These are phyloP conservation scores for Crenichthys baileyi DNA, from an alignment of 2,797 vertebrate species.

Conservation along the genomic window DNA sequence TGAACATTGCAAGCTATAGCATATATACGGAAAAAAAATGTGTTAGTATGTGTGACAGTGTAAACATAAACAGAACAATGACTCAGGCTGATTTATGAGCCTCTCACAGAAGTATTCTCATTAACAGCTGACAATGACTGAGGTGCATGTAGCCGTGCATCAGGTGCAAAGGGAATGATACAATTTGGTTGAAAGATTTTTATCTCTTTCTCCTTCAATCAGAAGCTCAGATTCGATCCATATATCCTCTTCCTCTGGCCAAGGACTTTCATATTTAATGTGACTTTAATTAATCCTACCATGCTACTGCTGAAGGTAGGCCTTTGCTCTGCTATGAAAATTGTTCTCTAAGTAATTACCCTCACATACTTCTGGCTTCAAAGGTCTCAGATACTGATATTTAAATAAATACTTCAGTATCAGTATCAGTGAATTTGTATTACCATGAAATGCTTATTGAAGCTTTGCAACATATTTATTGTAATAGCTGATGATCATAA, in stretches of 20 bases:
- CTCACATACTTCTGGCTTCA: not conserved
- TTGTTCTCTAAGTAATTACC: constrained; percentile 3
- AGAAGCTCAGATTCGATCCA: constrained; percentile 8
- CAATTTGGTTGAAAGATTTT: constrained; percentile 32
- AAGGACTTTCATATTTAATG: constrained; percentile 10
- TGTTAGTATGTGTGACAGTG: constrained; percentile 16
- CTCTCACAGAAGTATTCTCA: constrained; percentile 53
- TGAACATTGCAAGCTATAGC: not conserved
- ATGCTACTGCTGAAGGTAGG: not conserved
- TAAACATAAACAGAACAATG: constrained; percentile 29
- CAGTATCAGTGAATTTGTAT: constrained; percentile 12
- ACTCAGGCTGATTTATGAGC: constrained; percentile 45
- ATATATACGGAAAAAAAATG: constrained; percentile 17
- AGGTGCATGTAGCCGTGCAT: constrained; percentile 39
- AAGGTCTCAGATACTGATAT: not conserved
- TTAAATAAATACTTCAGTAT: constrained; percentile 7
- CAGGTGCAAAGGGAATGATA: constrained; percentile 34
- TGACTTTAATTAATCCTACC: not conserved
- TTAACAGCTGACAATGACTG: constrained; percentile 70
- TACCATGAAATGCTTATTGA: not conserved
- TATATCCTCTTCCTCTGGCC: constrained; percentile 16
- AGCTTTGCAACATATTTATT: not conserved
- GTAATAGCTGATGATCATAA: not conserved
- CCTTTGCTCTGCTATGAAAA: constrained; percentile 16
- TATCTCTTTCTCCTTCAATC: constrained; percentile 14